phyloP scores from a whole-genome alignment of 2,888 invertebrate genomes.

The Stegophylla sp. region DNA sequence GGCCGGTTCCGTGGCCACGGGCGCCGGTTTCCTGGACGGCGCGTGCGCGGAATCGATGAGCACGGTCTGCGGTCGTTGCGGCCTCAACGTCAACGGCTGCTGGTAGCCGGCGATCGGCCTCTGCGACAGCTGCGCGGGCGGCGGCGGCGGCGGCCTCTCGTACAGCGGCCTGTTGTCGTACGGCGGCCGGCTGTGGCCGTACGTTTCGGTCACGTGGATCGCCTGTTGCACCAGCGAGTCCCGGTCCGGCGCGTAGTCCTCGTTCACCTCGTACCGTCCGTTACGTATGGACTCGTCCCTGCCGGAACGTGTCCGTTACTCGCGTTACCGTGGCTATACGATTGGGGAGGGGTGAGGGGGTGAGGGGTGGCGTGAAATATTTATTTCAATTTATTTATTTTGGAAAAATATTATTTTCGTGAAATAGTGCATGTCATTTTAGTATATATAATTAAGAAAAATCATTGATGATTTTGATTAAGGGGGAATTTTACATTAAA shows the following conservation, averaged over 20 bases:
- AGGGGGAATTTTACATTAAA: too few relatives aligned
- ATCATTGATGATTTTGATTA: too few relatives aligned
- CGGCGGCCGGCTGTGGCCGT: background rate
- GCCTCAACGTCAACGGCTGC: background rate
- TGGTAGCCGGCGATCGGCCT: constrained; percentile 2
- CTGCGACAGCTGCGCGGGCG: background rate
- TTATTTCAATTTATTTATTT: too few relatives aligned
- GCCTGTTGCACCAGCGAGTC: constrained; percentile 22
- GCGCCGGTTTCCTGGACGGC: constrained; percentile 44
- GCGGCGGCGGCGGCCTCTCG: constrained; percentile 14
- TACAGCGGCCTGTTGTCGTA: constrained; percentile 2
- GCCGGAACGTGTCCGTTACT: too few relatives aligned
- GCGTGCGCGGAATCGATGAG: constrained; percentile 29
- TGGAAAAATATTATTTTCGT: too few relatives aligned
- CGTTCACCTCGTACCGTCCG: constrained; percentile 49
- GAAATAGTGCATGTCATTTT: too few relatives aligned
- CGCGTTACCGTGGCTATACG: too few relatives aligned
- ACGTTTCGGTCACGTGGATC: background rate
- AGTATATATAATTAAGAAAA: too few relatives aligned
- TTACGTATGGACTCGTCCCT: constrained; percentile 47
- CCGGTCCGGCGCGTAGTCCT: constrained; percentile 44
- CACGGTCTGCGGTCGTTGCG: constrained; percentile 19
- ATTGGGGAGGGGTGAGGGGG: too few relatives aligned
- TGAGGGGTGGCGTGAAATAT: too few relatives aligned
- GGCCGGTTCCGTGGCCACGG: constrained; percentile 60